Evolutionary conservation across 1,140 invertebrate species (phyloP).

Genomic region (Bombus ignitus): DNA sequence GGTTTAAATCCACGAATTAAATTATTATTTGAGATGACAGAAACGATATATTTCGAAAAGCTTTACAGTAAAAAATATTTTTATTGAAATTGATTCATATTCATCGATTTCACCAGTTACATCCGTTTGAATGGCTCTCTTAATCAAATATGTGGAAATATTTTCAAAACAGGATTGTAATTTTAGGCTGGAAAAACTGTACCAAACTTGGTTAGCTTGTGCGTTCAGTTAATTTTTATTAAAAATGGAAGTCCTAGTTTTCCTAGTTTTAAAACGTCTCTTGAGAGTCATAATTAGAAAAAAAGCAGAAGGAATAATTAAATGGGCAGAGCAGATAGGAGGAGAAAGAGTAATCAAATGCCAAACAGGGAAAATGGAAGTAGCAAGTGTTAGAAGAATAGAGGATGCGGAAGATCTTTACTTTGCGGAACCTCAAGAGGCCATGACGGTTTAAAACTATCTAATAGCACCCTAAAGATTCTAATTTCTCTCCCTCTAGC

Average conservation of each 20-base stretch:
- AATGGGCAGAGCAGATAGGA: background rate
- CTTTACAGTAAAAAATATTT: too few relatives aligned
- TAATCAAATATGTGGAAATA: too few relatives aligned
- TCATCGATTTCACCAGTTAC: too few relatives aligned
- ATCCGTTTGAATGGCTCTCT: too few relatives aligned
- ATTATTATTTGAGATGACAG: too few relatives aligned
- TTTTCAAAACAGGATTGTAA: background rate
- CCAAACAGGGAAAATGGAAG: background rate
- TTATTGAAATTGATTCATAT: too few relatives aligned
- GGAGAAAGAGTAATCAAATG: background rate
- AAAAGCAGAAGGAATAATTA: background rate
- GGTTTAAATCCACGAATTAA: background rate
- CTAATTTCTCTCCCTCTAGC: background rate
- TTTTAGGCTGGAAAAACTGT: background rate
- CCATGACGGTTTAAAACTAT: background rate
- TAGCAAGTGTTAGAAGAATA: background rate
- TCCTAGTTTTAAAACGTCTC: background rate
- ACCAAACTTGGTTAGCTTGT: background rate
- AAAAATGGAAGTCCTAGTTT: background rate
- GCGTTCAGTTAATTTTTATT: background rate
- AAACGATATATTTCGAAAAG: too few relatives aligned
- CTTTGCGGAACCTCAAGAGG: background rate
- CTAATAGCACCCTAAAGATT: constrained; percentile 1
- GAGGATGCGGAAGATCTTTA: background rate
- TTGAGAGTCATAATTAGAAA: background rate